Percentiles rank a stretch among this genome's conserved stretches.
Evolutionary conservation across 2,113 vertebrate species (phyloP).

Genomic region (Myanophis thanlyinensis): DNA sequence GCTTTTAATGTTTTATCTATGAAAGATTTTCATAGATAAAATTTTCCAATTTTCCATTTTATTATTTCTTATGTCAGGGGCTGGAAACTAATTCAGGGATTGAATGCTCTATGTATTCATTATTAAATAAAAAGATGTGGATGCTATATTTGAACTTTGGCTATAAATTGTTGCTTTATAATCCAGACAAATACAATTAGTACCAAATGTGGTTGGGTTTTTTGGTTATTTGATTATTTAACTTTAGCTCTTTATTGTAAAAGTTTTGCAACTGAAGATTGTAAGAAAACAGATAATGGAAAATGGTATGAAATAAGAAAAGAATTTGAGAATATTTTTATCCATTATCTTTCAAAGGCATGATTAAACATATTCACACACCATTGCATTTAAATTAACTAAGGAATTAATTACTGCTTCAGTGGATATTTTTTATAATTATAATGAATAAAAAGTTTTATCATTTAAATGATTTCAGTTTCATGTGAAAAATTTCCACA

Average conservation of each 20-base stretch:
- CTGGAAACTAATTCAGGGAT: conserved; percentile 68
- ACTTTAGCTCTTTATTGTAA: conserved; percentile 61
- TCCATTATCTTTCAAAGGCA: conserved; percentile 19
- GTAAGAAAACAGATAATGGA: conserved; percentile 55
- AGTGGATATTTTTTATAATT: conserved; percentile 33
- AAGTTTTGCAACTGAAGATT: conserved; percentile 44
- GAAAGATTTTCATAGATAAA: no score
- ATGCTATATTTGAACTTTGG: conserved; percentile 75
- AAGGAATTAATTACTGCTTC: conserved; percentile 34
- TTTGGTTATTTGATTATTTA: conserved; percentile 43
- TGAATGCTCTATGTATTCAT: conserved; percentile 76
- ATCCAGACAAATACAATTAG: conserved; percentile 71
- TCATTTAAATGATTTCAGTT: conserved; percentile 13
- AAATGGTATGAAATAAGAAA: conserved; percentile 1
- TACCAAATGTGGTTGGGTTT: conserved; percentile 70
- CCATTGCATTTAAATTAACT: conserved; percentile 54
- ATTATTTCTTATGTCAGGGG: conserved; percentile 53
- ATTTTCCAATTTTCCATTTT: conserved; percentile 42
- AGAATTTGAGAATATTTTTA: conserved; percentile 33
- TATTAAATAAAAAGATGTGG: conserved; percentile 76
- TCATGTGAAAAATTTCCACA: conserved; percentile 12
- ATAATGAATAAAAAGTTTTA: background rate
- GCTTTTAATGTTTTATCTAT: conserved; percentile 35
- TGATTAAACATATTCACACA: conserved; percentile 40
- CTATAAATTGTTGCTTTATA: conserved; percentile 79